Evolutionary conservation across 2,797 vertebrate genomes (phyloP).

Genomic region (Halcyon badia): DNA sequence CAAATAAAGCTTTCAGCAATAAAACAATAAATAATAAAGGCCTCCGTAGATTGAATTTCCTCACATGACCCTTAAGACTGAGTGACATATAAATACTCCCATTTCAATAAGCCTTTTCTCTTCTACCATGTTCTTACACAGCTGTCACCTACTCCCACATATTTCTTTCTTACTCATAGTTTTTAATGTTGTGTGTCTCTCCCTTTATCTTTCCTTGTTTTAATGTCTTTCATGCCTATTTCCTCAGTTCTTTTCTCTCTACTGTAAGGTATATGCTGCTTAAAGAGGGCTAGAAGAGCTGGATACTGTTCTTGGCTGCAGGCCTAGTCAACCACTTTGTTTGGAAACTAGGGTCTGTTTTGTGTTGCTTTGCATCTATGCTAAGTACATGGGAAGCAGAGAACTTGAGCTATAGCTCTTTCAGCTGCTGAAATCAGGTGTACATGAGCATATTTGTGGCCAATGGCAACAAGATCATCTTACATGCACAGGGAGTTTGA

Average conservation of each 20-base stretch:
- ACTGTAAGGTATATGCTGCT: background rate
- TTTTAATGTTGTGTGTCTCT: background rate
- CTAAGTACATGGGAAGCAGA: background rate
- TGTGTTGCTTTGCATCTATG: background rate
- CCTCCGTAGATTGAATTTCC: background rate
- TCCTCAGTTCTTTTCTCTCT: background rate
- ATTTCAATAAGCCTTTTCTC: background rate
- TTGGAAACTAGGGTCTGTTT: background rate
- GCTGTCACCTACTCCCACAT: background rate
- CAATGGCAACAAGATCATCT: background rate
- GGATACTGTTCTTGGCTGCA: background rate
- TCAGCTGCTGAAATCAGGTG: background rate
- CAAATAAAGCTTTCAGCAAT: background rate
- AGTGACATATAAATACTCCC: background rate
- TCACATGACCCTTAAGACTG: background rate
- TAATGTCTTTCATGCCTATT: background rate
- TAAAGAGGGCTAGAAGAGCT: background rate
- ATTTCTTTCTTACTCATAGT: background rate
- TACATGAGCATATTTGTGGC: background rate
- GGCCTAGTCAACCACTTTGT: background rate
- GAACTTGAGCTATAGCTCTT: background rate
- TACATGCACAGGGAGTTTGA: background rate
- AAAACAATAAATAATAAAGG: background rate
- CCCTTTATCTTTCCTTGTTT: background rate
- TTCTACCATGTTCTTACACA: background rate